A percentile compares a stretch with the other conserved stretches of the same genome.
phyloP scores from a whole-genome alignment of 2,888 invertebrate genomes.

The Drosophila prostipennis region DNA sequence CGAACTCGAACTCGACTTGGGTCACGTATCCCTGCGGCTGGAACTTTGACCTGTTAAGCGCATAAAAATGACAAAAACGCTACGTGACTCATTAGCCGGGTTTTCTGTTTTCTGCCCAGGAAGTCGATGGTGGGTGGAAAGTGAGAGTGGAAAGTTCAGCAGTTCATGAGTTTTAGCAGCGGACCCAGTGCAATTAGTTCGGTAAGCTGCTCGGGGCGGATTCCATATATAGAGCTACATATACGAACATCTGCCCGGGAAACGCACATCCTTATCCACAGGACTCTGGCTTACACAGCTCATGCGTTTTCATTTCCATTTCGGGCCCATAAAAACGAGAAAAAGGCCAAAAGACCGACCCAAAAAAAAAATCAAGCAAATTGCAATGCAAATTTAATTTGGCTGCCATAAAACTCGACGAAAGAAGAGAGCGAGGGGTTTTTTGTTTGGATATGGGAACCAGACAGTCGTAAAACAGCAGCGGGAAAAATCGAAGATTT shows the following conservation, averaged over 20 bases:
- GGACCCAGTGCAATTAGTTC: constrained; percentile 59
- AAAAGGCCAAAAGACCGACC: constrained; percentile 29
- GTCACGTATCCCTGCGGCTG: constrained; percentile 64
- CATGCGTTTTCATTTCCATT: constrained; percentile 51
- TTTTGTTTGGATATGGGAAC: background rate
- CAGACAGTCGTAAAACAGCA: constrained; percentile 40
- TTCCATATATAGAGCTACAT: constrained; percentile 14
- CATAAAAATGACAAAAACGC: constrained; percentile 66
- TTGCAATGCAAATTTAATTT: constrained; percentile 76
- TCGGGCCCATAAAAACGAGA: constrained; percentile 41
- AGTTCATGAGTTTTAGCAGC: constrained; percentile 15
- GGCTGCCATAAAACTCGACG: constrained; percentile 55
- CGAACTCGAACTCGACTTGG: constrained; percentile 48
- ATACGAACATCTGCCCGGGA: constrained; percentile 12
- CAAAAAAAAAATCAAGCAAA: constrained; percentile 36
- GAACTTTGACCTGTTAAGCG: constrained; percentile 59
- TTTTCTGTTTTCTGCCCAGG: constrained; percentile 6
- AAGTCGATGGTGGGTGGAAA: constrained; percentile 5
- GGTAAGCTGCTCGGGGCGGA: constrained; percentile 40
- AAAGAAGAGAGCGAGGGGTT: constrained; percentile 14
- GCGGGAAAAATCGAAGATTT: constrained; percentile 34
- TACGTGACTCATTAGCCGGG: constrained; percentile 71
- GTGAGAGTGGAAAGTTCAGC: constrained; percentile 16
- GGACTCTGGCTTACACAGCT: constrained; percentile 33
- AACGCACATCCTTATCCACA: constrained; percentile 21